Evolutionary conservation across 2,797 vertebrate species (phyloP).

Genomic region (Scolopax rusticola): DNA sequence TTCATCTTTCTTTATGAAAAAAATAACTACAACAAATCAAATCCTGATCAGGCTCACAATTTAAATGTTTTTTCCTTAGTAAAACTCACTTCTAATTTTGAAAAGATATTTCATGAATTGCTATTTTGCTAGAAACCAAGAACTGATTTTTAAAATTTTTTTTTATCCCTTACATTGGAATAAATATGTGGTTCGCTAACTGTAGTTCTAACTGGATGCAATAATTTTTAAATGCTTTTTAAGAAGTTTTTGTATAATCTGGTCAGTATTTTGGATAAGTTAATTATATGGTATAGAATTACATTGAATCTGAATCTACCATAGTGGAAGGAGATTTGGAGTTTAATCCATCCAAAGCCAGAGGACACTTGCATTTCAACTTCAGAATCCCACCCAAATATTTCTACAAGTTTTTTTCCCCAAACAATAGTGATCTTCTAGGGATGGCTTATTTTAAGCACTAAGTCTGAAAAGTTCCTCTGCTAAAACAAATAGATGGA

Average conservation of each 20-base stretch:
- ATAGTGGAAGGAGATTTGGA: not conserved
- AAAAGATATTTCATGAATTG: not conserved
- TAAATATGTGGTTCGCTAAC: not conserved
- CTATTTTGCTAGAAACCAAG: not conserved
- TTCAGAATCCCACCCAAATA: not conserved
- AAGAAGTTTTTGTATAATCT: not conserved
- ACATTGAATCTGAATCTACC: not conserved
- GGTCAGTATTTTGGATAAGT: not conserved
- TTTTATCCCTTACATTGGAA: not conserved
- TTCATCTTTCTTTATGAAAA: not conserved
- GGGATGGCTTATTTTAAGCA: not conserved
- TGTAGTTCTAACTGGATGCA: not conserved
- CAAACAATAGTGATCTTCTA: rapidly evolving
- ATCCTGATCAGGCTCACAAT: not conserved
- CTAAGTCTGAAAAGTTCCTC: not conserved
- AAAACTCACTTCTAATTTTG: not conserved
- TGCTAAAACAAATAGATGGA: not conserved
- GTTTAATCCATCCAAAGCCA: not conserved
- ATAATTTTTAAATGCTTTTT: not conserved
- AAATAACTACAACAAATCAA: not conserved
- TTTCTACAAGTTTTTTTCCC: not conserved
- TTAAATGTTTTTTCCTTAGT: not conserved
- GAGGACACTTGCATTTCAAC: not conserved
- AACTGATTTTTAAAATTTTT: not conserved
- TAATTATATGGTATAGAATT: not conserved